Evolutionary conservation across 1,140 invertebrate genomes (phyloP), one percentile per base, ranked within the genome.

Genomic region (Grapholita molesta): DNA sequence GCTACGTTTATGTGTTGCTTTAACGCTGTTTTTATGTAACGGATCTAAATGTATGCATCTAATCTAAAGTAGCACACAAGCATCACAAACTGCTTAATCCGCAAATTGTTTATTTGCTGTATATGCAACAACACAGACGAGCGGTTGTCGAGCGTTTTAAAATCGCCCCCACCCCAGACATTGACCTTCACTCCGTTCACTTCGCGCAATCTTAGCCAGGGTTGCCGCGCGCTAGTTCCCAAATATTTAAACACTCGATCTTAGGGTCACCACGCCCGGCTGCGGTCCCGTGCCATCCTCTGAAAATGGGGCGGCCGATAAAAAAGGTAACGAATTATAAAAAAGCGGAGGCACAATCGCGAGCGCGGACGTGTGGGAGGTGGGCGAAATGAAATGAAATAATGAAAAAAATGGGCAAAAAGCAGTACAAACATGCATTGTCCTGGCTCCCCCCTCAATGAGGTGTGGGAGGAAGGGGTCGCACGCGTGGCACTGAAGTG

Each of bases 261-360:
- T 65, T 35, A 48, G 30, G 33, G 64, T 65, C 11, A 23, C 15
- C 28, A 53, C 78, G 83, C 84, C 61, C 72, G 83, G 76, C 21
- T 84, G 79, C 72, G 48, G 80, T 83, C 78, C 84, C 80, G 89
- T 3, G n/a, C n/a, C n/a, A n/a, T n/a, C 85, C 86, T 91, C 89
- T 88, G 89, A 90, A 90, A 90, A 91, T 91, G 89, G 89, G 88
- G 82, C 89, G 89, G 83, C 89, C 89, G 89, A 91, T 91, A 90
- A 91, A 90, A 91, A 90, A 89, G 86, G 86, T 91, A 91, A 90
- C 89, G 89, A 90, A 91, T 91, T 91, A 91, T 91, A 91, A 91
- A 91, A 91, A 91, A 91, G 79, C 83, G 86, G 82, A 82, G 84
- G 85, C 83, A 78, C 88, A 91, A 90, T 90, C 88, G 86, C 84